phyloP scores from a whole-genome alignment of 2,113 vertebrate species.

The Zosterops borbonicus region DNA sequence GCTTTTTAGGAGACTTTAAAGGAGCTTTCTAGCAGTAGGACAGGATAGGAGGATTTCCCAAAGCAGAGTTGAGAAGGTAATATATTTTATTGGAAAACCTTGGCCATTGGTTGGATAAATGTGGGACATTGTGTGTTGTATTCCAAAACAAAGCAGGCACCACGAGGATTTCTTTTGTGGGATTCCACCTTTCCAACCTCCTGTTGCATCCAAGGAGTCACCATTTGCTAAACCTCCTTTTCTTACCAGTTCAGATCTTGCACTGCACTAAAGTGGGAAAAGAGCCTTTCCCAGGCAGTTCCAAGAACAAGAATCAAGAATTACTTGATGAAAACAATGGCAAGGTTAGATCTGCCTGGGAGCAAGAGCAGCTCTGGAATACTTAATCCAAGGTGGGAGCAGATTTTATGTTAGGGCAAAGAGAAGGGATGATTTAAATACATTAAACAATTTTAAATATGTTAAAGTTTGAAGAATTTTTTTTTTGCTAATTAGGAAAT shows the following conservation, averaged over 20 bases:
- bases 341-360: not conserved
- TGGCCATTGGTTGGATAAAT: not conserved
- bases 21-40: not conserved
- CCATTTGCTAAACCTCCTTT: not conserved
- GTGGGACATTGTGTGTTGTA: not conserved
- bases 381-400: not conserved
- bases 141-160: not conserved
- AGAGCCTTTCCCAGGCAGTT: not conserved
- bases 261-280: not conserved
- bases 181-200: not conserved
- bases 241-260: not conserved
- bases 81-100: not conserved
- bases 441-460: not conserved
- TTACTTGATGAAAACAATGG: not conserved
- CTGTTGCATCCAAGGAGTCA: not conserved
- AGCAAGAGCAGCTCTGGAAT: not conserved
- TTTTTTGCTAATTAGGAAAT: not conserved
- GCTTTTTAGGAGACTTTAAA: not conserved
- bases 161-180: not conserved
- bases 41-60: not conserved
- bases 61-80: not conserved
- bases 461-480: not conserved
- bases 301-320: not conserved
- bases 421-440: not conserved
- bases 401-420: not conserved